A percentile compares a stretch with the other conserved stretches of the same genome.
Evolutionary conservation across 2,797 vertebrate species (phyloP).

Genomic region (Myripristis murdjan): DNA sequence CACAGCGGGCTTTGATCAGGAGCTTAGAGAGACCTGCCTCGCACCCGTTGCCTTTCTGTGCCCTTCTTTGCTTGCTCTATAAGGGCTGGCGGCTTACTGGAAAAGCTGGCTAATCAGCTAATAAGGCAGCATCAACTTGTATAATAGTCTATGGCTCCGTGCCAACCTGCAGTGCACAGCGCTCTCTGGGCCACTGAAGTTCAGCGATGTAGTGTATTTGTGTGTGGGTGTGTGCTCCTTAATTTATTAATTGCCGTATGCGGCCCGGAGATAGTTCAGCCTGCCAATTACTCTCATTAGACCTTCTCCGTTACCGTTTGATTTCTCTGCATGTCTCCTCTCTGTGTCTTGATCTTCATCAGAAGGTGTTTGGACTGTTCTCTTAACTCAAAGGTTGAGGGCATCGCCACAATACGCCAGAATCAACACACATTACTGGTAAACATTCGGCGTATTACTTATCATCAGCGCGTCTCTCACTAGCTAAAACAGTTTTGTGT

Average conservation of each 20-base stretch:
- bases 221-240: conserved; percentile 26
- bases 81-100: conserved; percentile 35
- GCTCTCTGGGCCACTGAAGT: conserved; percentile 47
- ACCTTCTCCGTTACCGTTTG: conserved; percentile 35
- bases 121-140: conserved; percentile 59
- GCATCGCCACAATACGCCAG: too few relatives aligned
- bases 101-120: conserved; percentile 59
- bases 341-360: conserved; percentile 1
- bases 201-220: conserved; percentile 30
- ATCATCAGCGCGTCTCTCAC: neutral
- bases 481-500: conserved; percentile 4
- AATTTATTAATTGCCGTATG: conserved; percentile 56
- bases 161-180: conserved; percentile 50
- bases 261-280: conserved; percentile 28
- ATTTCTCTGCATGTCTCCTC: conserved; percentile 12
- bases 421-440: neutral
- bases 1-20: conserved; percentile 68
- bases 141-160: conserved; percentile 45
- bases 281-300: conserved; percentile 58
- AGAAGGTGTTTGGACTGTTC: neutral
- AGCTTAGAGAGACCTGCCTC: conserved; percentile 44
- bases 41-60: conserved; percentile 21
- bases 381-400: too few relatives aligned
- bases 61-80: conserved; percentile 17
- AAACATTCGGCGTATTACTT: neutral